phyloP scores from a whole-genome alignment of 23 tunicate species.

The Styela clava region DNA sequence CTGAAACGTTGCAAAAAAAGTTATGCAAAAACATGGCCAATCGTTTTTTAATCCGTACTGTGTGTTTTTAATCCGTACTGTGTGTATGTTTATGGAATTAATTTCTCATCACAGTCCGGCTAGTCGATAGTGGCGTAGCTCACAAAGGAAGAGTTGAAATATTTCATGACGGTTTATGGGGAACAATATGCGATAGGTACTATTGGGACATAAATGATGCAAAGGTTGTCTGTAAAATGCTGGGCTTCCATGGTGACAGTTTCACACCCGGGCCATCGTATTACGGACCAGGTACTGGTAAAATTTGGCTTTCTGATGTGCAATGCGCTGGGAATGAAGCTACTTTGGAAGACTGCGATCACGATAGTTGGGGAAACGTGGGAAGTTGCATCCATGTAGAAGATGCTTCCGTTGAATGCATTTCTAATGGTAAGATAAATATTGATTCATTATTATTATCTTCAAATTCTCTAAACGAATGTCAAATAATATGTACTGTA shows the following conservation, averaged over 20 bases:
- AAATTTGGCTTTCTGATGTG: not conserved
- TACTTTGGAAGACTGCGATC: not conserved
- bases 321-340: not conserved
- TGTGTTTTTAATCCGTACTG: not conserved
- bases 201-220: not conserved
- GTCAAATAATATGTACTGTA: too few relatives aligned
- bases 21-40: not conserved
- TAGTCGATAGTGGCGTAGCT: not conserved
- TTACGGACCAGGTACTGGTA: not conserved
- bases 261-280: not conserved
- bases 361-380: too few relatives aligned
- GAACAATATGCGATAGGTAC: not conserved
- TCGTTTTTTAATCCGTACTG: not conserved
- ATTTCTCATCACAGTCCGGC: not conserved
- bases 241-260: not conserved
- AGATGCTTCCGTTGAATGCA: not conserved
- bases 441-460: not conserved
- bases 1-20: not conserved
- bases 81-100: not conserved
- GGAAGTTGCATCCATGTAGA: not conserved
- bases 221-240: not conserved
- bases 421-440: too few relatives aligned
- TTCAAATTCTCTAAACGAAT: too few relatives aligned
- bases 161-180: not conserved
- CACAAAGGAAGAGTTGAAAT: slow-evolving; percentile 26